Percentiles rank a stretch among this genome's conserved stretches.
Evolutionary conservation across 2,113 vertebrate genomes (phyloP).

Genomic region (Haemorhous mexicanus): DNA sequence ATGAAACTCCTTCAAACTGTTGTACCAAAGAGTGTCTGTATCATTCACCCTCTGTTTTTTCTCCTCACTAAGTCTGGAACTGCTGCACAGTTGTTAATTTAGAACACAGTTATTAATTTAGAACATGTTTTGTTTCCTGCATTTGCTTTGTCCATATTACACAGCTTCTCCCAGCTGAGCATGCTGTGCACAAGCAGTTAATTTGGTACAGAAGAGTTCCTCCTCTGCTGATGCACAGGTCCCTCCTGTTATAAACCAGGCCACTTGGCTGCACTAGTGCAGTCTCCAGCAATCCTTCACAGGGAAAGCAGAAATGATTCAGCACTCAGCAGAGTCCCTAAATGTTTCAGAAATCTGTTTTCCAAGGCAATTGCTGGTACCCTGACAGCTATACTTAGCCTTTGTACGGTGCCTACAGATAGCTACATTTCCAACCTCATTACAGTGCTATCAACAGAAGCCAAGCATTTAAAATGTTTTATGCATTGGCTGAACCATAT

Average conservation of each 20-base stretch:
- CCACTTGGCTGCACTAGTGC: neutral
- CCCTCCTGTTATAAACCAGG: neutral
- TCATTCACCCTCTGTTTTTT: neutral
- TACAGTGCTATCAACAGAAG: conserved; percentile 20
- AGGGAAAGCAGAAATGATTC: neutral
- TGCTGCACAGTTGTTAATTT: neutral
- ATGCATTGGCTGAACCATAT: neutral
- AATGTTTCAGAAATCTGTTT: conserved; percentile 32
- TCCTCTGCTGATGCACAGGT: neutral
- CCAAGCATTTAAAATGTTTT: conserved; percentile 38
- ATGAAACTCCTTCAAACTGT: neutral
- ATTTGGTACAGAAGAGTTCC: neutral
- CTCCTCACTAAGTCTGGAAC: neutral
- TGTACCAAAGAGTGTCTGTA: neutral
- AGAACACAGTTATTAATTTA: neutral
- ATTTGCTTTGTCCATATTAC: neutral
- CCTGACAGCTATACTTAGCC: neutral
- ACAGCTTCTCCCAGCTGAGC: neutral
- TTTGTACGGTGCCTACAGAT: conserved; percentile 7
- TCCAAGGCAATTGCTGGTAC: neutral
- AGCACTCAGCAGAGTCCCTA: neutral
- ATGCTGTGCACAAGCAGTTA: neutral
- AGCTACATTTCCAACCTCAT: conserved; percentile 34
- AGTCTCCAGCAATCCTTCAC: neutral
- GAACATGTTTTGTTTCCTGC: neutral